Evolutionary conservation across 2,113 vertebrate genomes (phyloP), one percentile per base, ranked within the genome.

Genomic region (Coptodon bakossiorum): DNA sequence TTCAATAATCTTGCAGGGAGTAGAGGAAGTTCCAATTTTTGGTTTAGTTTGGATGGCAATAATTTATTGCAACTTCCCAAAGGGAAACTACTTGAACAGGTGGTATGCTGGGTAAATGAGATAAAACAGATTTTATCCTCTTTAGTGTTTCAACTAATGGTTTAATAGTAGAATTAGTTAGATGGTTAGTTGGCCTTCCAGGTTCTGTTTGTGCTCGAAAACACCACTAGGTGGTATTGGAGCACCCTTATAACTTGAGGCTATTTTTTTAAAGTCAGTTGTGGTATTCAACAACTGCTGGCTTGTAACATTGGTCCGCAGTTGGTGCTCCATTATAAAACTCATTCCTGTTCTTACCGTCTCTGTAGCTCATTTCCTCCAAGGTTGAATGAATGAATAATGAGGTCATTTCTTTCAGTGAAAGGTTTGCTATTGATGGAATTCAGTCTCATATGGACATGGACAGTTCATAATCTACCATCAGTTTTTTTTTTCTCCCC

Each of bases 171-270:
- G 19, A 22, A 68, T 68, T 68, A 13, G 34, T 66, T 68, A 68
- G 38, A 68, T 66, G 17, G 38, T 6, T 43, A 45, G 73, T 78
- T 52, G 27, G 27, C 27, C 11, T 78, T 52, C 16, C 45, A 34
- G 29, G 45, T 52, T 78, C 45, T 34, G 73, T 78, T 5, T 84
- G n/a, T 63, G 3, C 24, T 17, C 6, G 1, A 19, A 71, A 16
- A 16, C 17, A 31, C 89, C 95, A 94, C 93, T 92, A 94, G 94
- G 86, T 92, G 95, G 94, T 63, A 84, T 7, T 80, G 81, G 50
- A 81, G 83, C 34, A 43, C 91, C 80, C 52, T 48, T 79, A 29
- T 52, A 79, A 84, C 61, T 66, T 10, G 11, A 3, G 66, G 16
- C 14, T 36, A 3, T 66, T 78, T 52, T 9, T 53, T 9, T 8